Evolutionary conservation across 2,888 invertebrate genomes (phyloP).

Genomic region (Odontocolon sp.): DNA sequence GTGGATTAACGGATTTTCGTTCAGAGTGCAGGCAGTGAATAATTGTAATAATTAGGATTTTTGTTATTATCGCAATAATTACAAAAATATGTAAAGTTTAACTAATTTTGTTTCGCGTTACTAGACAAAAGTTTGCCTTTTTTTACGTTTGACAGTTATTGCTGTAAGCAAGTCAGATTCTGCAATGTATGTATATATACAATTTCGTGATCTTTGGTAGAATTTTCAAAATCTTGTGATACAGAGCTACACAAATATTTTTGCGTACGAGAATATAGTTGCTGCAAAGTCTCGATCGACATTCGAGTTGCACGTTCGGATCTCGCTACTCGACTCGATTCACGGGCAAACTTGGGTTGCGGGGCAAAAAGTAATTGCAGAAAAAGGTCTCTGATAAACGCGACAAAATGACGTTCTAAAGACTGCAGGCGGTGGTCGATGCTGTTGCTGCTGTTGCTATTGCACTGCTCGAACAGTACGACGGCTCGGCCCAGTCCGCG

Average conservation of each 20-base stretch:
- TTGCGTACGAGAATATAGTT: neutral
- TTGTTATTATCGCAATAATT: no score
- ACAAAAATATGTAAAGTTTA: no score
- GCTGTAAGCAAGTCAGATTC: no score
- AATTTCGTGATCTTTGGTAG: neutral
- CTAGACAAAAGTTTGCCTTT: no score
- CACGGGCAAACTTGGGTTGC: conserved; percentile 30
- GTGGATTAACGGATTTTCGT: no score
- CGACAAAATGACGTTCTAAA: conserved; percentile 75
- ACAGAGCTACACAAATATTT: neutral
- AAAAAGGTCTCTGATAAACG: conserved; percentile 73
- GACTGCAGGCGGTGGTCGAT: conserved; percentile 68
- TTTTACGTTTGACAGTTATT: no score
- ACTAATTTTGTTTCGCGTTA: no score
- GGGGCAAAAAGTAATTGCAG: conserved; percentile 72
- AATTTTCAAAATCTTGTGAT: conserved; percentile 2
- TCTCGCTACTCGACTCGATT: conserved; percentile 26
- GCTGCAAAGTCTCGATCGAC: conserved; percentile 25
- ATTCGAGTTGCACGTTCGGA: conserved; percentile 40
- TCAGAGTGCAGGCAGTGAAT: no score
- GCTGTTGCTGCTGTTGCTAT: neutral
- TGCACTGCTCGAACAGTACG: neutral
- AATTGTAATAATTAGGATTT: no score
- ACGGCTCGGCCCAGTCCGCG: conserved; percentile 32
- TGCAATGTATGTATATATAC: no score